These are phyloP conservation scores for Eriosoma lanigerum DNA, from an alignment of 1,140 invertebrate genomes.

Conservation along the genomic window DNA sequence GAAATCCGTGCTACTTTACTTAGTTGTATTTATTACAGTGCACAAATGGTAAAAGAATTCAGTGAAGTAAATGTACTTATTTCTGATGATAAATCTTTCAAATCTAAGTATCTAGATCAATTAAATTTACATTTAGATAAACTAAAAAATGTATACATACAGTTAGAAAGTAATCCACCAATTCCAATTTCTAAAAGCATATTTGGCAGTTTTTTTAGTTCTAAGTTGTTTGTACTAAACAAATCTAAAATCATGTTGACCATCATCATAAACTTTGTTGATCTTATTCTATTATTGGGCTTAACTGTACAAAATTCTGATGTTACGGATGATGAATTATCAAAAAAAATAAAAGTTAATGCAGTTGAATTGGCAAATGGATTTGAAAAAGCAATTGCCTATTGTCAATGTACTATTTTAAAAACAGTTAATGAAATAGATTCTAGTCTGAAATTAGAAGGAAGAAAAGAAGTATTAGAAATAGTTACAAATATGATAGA, in stretches of 20 bases:
- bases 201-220: conserved; percentile 48
- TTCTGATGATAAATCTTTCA: background rate
- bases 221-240: background rate
- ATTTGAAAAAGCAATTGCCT: conserved; percentile 20
- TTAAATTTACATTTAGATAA: conserved; percentile 23
- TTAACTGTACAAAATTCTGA: background rate
- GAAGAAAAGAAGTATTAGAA: conserved; percentile 50
- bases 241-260: conserved; percentile 14
- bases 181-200: conserved; percentile 28
- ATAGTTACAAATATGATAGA: conserved; percentile 41
- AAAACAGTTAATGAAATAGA: conserved; percentile 38
- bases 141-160: background rate
- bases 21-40: conserved; percentile 40
- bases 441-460: conserved; percentile 44
- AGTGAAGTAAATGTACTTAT: background rate
- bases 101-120: background rate
- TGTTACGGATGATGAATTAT: background rate
- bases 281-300: background rate
- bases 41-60: conserved; percentile 9
- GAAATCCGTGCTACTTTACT: conserved; percentile 32
- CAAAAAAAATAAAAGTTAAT: conserved; percentile 11
- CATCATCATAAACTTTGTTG: conserved; percentile 19
- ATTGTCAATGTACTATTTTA: conserved; percentile 8
- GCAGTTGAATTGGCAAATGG: background rate
- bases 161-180: conserved; percentile 29